A percentile compares a stretch with the other conserved stretches of the same genome.
phyloP scores from a whole-genome alignment of 1,140 invertebrate species.

The Drosophila santomea region DNA sequence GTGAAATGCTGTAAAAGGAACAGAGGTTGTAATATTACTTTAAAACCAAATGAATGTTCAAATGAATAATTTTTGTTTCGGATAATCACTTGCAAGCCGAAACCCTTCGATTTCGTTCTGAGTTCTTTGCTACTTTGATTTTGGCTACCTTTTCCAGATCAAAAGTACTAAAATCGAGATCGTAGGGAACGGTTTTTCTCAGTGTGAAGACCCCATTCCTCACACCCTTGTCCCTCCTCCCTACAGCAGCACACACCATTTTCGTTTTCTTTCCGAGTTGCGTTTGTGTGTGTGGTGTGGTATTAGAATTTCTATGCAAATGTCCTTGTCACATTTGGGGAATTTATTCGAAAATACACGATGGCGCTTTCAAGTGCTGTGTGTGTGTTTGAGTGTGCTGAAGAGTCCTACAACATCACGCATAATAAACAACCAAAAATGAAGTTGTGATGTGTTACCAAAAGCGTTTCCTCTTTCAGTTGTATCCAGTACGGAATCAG shows the following conservation, averaged over 20 bases:
- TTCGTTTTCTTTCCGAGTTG: conserved; percentile 12
- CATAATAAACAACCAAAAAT: conserved; percentile 66
- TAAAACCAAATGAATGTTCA: too few species aligned
- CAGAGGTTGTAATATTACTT: too few species aligned
- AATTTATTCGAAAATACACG: conserved; percentile 75
- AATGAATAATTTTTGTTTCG: too few species aligned
- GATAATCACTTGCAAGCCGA: too few species aligned
- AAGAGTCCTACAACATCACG: conserved; percentile 16
- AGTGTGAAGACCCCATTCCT: too few species aligned
- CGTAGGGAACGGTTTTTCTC: too few species aligned
- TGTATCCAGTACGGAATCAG: conserved; percentile 19
- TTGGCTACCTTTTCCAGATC: too few species aligned
- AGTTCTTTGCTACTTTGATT: too few species aligned
- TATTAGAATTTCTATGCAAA: conserved; percentile 76
- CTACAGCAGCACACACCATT: not conserved
- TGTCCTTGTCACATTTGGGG: conserved; percentile 79
- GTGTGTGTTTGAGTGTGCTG: not conserved
- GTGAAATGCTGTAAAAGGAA: too few species aligned
- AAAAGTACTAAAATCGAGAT: too few species aligned
- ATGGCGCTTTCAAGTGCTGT: conserved; percentile 26
- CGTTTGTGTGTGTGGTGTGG: conserved; percentile 34
- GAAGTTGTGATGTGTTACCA: conserved; percentile 33
- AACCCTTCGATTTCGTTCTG: too few species aligned
- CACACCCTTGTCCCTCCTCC: too few species aligned
- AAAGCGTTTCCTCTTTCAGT: conserved; percentile 21